phyloP scores from a whole-genome alignment of 2,113 vertebrate species.

The Datnioides undecimradiatus region DNA sequence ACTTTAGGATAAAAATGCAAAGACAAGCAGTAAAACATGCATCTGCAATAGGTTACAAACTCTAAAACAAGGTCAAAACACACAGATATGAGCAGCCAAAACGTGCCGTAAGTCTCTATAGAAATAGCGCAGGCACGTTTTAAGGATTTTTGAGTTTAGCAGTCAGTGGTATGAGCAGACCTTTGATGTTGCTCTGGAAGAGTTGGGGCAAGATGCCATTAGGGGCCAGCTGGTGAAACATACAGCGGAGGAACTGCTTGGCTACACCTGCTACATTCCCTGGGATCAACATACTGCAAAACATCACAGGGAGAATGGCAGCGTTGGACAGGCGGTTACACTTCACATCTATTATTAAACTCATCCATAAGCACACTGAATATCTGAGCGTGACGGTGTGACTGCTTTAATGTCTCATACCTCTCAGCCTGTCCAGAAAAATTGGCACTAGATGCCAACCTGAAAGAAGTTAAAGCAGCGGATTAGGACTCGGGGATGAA shows the following conservation, averaged over 20 bases:
- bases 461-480: conserved; percentile 76
- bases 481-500: conserved; percentile 67
- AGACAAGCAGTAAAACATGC: background rate
- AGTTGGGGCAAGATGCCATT: conserved; percentile 98
- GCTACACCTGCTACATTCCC: conserved; percentile 98
- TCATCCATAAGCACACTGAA: conserved; percentile 33
- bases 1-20: background rate
- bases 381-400: conserved; percentile 1
- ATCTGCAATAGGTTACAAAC: background rate
- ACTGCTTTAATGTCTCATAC: conserved; percentile 80
- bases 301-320: conserved; percentile 45
- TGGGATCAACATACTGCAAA: conserved; percentile 94
- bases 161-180: conserved; percentile 73
- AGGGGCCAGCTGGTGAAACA: conserved; percentile 97
- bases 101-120: background rate
- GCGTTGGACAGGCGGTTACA: conserved; percentile 27
- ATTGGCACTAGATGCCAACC: conserved; percentile 94
- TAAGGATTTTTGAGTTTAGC: background rate
- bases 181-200: conserved; percentile 99
- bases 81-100: background rate
- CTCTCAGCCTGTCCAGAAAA: conserved; percentile 98
- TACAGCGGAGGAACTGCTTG: conserved; percentile 97
- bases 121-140: background rate
- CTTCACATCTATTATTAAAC: conserved; percentile 58
- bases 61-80: background rate